Conservation (phyloP, 2,113 vertebrate species). For the Serinus canaria region DNA sequence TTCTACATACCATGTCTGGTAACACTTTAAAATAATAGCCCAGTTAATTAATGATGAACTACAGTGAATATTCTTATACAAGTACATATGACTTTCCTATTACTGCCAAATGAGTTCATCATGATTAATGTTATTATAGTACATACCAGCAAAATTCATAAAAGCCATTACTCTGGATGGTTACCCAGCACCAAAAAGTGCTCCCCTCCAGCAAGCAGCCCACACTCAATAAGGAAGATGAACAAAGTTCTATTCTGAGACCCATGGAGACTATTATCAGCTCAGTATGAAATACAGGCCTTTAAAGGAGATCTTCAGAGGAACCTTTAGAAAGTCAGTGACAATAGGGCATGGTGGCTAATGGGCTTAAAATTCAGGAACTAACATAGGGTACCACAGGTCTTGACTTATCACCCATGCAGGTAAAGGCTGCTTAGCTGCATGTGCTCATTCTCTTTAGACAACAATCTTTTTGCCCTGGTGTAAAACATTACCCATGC, state of each 20-base stretch:
- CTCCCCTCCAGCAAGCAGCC: conserved; percentile 9
- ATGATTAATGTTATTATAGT: conserved; percentile 81
- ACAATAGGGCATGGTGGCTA: background rate
- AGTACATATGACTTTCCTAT: conserved; percentile 78
- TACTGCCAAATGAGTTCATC: conserved; percentile 79
- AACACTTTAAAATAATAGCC: conserved; percentile 83
- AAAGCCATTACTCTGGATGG: conserved; percentile 49
- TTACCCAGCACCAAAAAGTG: conserved; percentile 36
- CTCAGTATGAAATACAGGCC: background rate
- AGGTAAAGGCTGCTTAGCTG: background rate
- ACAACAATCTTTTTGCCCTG: background rate
- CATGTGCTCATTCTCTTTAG: background rate
- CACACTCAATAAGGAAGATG: conserved; percentile 49
- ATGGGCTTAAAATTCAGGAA: background rate
- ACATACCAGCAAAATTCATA: conserved; percentile 70
- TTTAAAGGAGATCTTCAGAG: conserved; percentile 57
- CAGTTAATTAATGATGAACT: conserved; percentile 82
- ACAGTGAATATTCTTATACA: conserved; percentile 77
- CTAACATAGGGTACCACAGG: background rate
- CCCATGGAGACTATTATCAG: background rate
- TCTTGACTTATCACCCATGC: background rate
- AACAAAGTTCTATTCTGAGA: conserved; percentile 59
- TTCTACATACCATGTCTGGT: conserved; percentile 84
- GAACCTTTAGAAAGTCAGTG: background rate
- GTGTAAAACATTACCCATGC: background rate